phyloP scores from a whole-genome alignment of 2,113 vertebrate genomes.

The Ancistrus triradiatus region DNA sequence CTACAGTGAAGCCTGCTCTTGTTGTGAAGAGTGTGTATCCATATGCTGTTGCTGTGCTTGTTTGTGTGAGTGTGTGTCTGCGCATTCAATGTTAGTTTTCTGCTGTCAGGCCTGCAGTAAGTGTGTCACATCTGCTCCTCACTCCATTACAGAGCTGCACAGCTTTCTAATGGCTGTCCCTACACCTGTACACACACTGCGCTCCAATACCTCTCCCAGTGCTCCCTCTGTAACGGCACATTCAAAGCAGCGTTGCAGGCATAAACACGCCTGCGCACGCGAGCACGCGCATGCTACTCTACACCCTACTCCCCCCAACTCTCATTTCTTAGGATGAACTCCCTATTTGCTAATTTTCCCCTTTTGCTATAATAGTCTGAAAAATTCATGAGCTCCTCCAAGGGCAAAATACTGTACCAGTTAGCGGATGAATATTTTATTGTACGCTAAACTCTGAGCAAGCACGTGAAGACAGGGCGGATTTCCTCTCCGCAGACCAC shows the following conservation, averaged over 20 bases:
- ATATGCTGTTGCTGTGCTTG: slow-evolving; percentile 32
- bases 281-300: neutral
- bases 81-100: slow-evolving; percentile 1
- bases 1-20: slow-evolving; percentile 17
- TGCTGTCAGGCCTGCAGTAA: slow-evolving; percentile 38
- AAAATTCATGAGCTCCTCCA: slow-evolving; percentile 70
- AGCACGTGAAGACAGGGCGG: slow-evolving; percentile 10
- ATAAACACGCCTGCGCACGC: slow-evolving; percentile 4
- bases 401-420: slow-evolving; percentile 67
- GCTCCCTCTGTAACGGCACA: slow-evolving; percentile 35
- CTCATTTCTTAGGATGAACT: slow-evolving; percentile 18
- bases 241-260: slow-evolving; percentile 25
- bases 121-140: slow-evolving; percentile 49
- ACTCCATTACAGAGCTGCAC: slow-evolving; percentile 44
- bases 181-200: slow-evolving; percentile 49
- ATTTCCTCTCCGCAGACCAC: neutral
- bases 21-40: slow-evolving; percentile 32
- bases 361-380: slow-evolving; percentile 53
- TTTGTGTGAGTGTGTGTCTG: slow-evolving; percentile 4
- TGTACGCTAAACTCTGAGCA: slow-evolving; percentile 61
- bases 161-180: slow-evolving; percentile 53
- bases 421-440: slow-evolving; percentile 74
- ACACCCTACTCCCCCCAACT: slow-evolving; percentile 16
- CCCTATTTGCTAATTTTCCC: slow-evolving; percentile 14
- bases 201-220: slow-evolving; percentile 37